Conservation (phyloP, 2,113 vertebrate genomes). For the Promerops cafer region DNA sequence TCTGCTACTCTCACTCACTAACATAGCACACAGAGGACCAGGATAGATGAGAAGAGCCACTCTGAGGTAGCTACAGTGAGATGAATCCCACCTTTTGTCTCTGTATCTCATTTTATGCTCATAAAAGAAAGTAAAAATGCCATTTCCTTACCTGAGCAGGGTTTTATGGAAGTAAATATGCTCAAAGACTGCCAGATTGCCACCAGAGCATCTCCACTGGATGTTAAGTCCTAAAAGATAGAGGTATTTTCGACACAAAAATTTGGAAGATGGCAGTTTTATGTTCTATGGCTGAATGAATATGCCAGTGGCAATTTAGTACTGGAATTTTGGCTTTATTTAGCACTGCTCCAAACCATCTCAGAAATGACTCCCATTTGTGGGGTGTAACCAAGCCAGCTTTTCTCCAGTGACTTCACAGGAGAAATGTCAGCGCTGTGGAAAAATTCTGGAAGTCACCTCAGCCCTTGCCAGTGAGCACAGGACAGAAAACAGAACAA, state of each 20-base stretch:
- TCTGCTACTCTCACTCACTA: not conserved
- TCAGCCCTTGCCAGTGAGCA: not conserved
- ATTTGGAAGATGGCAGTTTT: not conserved
- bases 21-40: not conserved
- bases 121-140: not conserved
- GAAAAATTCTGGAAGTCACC: not conserved
- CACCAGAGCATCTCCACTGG: not conserved
- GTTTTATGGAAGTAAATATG: not conserved
- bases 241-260: not conserved
- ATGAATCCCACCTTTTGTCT: not conserved
- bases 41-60: not conserved
- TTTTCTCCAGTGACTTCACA: not conserved
- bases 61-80: not conserved
- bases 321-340: not conserved
- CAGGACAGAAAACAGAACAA: not conserved
- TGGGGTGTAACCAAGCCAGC: not conserved
- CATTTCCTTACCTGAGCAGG: not conserved
- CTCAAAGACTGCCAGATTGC: not conserved
- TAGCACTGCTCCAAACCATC: not conserved
- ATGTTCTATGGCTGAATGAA: not conserved
- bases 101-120: not conserved
- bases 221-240: not conserved
- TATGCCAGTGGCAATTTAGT: not conserved
- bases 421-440: not conserved
- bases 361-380: not conserved